Base-by-base conservation (phyloP, 2,888 invertebrate species). In the Syrista parreyssii region DNA sequence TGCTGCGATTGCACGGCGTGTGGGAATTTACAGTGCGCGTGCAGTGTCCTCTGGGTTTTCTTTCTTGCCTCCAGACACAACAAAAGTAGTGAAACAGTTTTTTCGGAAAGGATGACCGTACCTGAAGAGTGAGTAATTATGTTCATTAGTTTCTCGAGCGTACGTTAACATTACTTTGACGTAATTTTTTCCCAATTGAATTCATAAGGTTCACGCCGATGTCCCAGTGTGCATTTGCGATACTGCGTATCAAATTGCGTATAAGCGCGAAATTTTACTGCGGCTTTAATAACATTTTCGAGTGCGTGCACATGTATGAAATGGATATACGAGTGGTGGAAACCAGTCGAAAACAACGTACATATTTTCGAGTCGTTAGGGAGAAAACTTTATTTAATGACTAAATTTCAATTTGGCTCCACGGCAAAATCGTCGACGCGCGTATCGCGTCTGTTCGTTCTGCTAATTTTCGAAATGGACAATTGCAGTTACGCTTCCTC, bases 51-150 rank as follows among this genome's bases (percentile, higher is more conserved):
- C 55, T 55, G 23, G 55, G 9, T 55, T 55, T 55, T 55, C 15
- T 55, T 55, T 55, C 55, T 55, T 55, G 9, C 55, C 23, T 23
- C 9, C 9, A 55, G 55, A 23, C 55, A 55, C 55, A 55, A 6
- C 0, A 40, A 40, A 55, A 23, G 6, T 15, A 55, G 55, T 23
- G 55, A 55, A 9, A 55, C 23, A 2, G 6, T 55, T 55, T 55
- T 55, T 55, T 23, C 55, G 1, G 6, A 40, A 55, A 55, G 55
- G 73, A 86, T 87, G 87, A 87, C 87, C n/a, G 83, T 87, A 34
- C 84, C 86, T n/a, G 87, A 86, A 80, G 85, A 86, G 87, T 87
- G 79, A 87, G 87, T 86, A 80, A 23, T 69, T 4, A 68, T 15
- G 55, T 55, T 23, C 55, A 55, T 6, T 55, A 15, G 15, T 55